These are phyloP conservation scores for Lichenostomus cassidix DNA, from an alignment of 2,113 vertebrate genomes.

Conservation along the genomic window DNA sequence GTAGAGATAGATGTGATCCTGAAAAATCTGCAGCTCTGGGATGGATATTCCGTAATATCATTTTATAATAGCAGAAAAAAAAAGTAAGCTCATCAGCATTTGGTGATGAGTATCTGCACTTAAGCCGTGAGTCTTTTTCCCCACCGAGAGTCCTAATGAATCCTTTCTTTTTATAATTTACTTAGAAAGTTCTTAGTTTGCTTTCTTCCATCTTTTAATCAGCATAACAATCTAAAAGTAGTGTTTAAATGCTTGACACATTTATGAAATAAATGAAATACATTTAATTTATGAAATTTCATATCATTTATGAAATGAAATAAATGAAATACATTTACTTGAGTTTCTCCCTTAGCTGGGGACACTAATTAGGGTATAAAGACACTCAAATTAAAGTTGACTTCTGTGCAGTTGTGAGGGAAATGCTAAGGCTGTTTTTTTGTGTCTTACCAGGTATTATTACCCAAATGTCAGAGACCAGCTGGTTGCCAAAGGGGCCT, in stretches of 20 bases:
- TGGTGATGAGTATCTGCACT: background rate
- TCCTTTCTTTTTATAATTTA: background rate
- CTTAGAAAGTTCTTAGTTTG: background rate
- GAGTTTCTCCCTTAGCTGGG: background rate
- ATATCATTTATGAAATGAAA: too few species aligned
- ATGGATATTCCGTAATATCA: background rate
- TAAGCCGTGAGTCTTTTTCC: background rate
- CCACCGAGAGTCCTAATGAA: background rate
- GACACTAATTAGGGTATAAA: background rate
- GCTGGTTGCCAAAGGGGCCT: conserved; percentile 86
- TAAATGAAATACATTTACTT: background rate
- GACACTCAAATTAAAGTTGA: background rate
- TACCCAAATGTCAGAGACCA: conserved; percentile 97
- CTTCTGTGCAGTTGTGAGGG: background rate
- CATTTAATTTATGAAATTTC: too few species aligned
- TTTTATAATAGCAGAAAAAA: background rate
- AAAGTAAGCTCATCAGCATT: background rate
- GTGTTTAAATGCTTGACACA: background rate
- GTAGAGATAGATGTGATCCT: background rate
- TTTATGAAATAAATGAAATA: background rate
- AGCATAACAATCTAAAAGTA: background rate
- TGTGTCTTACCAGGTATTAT: conserved; percentile 84
- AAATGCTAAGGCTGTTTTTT: background rate
- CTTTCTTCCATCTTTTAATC: background rate
- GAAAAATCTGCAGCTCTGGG: background rate